phyloP scores from a whole-genome alignment of 2,888 invertebrate species.

The Acleris sparsana region DNA sequence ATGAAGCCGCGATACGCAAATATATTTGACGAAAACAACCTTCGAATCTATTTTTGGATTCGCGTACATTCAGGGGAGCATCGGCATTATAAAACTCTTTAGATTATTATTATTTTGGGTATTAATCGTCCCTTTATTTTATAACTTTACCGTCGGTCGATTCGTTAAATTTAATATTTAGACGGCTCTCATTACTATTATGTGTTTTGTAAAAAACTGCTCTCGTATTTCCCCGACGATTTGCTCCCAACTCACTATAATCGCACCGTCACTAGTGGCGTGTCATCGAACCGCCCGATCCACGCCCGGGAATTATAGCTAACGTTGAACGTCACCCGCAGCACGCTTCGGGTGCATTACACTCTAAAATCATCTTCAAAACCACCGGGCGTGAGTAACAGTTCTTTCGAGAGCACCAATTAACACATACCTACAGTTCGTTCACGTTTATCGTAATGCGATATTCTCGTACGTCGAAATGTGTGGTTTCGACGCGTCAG shows the following conservation, averaged over 20 bases:
- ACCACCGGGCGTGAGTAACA: too few relatives aligned
- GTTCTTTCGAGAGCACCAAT: too few relatives aligned
- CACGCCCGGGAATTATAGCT: slow-evolving; percentile 34
- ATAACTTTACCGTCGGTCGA: too few relatives aligned
- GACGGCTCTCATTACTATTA: too few relatives aligned
- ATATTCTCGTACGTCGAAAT: neutral
- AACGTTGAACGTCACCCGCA: slow-evolving; percentile 24
- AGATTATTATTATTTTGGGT: neutral
- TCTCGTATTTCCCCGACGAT: slow-evolving; percentile 3
- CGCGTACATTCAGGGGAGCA: slow-evolving; percentile 3
- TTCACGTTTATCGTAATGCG: too few relatives aligned
- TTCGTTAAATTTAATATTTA: too few relatives aligned
- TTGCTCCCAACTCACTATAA: slow-evolving; percentile 11
- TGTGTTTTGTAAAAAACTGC: too few relatives aligned
- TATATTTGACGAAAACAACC: slow-evolving; percentile 35
- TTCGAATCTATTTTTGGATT: slow-evolving; percentile 28
- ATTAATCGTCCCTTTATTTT: neutral
- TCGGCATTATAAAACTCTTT: too few relatives aligned
- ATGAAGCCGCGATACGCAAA: slow-evolving; percentile 35
- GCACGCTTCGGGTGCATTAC: too few relatives aligned
- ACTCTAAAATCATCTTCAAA: too few relatives aligned
- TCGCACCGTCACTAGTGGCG: slow-evolving; percentile 14
- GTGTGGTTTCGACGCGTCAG: neutral
- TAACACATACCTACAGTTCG: too few relatives aligned
- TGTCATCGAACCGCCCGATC: slow-evolving; percentile 22